Evolutionary conservation across 2,797 vertebrate genomes (phyloP).

Genomic region (Sardinella longiceps): DNA sequence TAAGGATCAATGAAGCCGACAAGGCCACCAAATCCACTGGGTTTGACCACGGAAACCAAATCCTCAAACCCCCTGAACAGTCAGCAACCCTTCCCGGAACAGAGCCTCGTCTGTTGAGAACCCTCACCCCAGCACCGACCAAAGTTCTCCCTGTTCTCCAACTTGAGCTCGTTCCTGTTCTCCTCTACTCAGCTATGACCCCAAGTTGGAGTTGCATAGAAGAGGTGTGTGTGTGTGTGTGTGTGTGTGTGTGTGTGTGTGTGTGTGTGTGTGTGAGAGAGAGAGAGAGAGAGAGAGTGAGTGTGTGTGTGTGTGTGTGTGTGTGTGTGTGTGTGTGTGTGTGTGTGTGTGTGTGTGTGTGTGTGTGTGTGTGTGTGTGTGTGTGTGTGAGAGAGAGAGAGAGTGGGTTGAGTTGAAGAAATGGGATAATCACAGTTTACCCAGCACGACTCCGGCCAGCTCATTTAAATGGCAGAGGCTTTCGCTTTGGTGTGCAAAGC

Average conservation of each 20-base stretch:
- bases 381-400: too few relatives aligned
- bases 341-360: neutral
- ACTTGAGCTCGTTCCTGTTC: neutral
- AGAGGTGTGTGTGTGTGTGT: neutral
- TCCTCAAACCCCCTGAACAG: neutral
- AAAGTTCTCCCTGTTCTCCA: neutral
- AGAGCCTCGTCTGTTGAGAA: neutral
- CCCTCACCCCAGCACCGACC: neutral
- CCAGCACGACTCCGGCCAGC: neutral
- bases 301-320: neutral
- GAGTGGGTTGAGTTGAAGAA: neutral
- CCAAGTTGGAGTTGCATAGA: neutral
- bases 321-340: neutral
- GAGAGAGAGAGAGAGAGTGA: too few relatives aligned
- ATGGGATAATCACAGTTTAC: neutral
- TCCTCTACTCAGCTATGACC: neutral
- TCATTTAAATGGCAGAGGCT: constrained; percentile 9
- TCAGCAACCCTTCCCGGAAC: neutral
- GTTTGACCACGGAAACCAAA: constrained; percentile 25
- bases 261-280: too few relatives aligned
- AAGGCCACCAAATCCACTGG: neutral
- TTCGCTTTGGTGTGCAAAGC: constrained; percentile 19
- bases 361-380: too few relatives aligned
- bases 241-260: too few relatives aligned
- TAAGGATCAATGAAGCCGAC: constrained; percentile 37